Evolutionary conservation across 2,888 invertebrate species (phyloP), one percentile per base, ranked within the genome.

Genomic region (Acholoe squamosa): DNA sequence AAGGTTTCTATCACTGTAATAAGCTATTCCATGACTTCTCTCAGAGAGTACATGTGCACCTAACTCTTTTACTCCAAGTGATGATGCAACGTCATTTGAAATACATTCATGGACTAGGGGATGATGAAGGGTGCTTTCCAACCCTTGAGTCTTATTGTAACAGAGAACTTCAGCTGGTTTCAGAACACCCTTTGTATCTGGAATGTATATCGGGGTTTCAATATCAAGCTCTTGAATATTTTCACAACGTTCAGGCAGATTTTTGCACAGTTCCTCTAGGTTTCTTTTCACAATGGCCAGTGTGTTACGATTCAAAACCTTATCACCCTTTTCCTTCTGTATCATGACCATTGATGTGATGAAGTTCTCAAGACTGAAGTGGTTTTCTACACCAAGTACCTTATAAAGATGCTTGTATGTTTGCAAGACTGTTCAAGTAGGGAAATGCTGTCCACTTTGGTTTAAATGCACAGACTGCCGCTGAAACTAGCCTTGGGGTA

Each of bases 181-280:
- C 19, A 86, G n/a, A 31, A 86, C 86, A 86, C 54, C 28, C 12
- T 54, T 51, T 0, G 54, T 19, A 54, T 86, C 86, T 31, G 56
- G 86, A 52, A 86, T 54, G 22, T 25, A 86, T 10, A 86, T 54
- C 52, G 25, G 25, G 3, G 52, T 56, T 86, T 52, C 54, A n/a
- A 43, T 43, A 43, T 10, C 43, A 7, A 43, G 43, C 10, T 43
- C 43, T 43, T 43, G 43, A 43, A 43, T 43, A 43, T 10, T 43
- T 43, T 43, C 43, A 43, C 43, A 43, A 43, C 43, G 5, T 43
- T 43, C 43, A 43, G 43, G 10, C 43, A 43, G 3, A 3, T 43
- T 3, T 43, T 43, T 43, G 43, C 10, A 43, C 43, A 43, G 10
- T 10, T 43, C 43, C 43, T 43, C 43, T 10, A 43, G 10, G 43